Evolutionary conservation across 2,888 invertebrate genomes (phyloP), one percentile per base, ranked within the genome.

Genomic region (Netelia virgata): DNA sequence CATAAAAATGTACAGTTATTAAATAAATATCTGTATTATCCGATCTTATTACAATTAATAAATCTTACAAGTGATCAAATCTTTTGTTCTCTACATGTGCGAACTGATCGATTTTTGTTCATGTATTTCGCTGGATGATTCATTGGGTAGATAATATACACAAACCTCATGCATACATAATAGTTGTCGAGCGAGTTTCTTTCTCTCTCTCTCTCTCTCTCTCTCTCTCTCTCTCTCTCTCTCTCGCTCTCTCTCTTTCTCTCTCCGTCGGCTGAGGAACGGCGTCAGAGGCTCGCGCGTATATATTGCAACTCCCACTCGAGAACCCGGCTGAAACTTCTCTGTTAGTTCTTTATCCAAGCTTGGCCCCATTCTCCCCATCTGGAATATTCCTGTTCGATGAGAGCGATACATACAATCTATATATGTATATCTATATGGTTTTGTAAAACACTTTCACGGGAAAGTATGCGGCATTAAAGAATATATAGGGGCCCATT

Each of bases 361-460:
- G 61, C 77, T 6, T 78, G 83, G 73, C 85, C 72, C 77, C 86
- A 78, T 85, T 85, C 85, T 82, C 75, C 14, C 63, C 50, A 59
- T 53, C 55, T 83, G 72, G 74, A 75, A 85, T 86, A 86, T 85
- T 77, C 23, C 74, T 23, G 23, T 70, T 64, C 72, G 78, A 79
- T 55, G 64, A 73, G 59, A 68, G 50, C 55, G 43, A 57, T 47
- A 47, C 14, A 14, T 47, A 57, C 47, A 14, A 18, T 64, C 0
- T 47, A 66, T 18, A 18, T 50, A 1, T 43, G 3, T n/a, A 50
- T 53, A 43, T 3, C 16, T 50, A 69, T 57, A n/a, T 28, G 14
- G 11, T 10, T 36, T 43, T 66, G 83, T 84, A 82, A 84, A 86
- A 84, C 79, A 86, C 86, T 87, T 87, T 87, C 87, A 86, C 86